Evolutionary conservation across 2,888 invertebrate genomes (phyloP).

Genomic region (Brachylomia viminalis): DNA sequence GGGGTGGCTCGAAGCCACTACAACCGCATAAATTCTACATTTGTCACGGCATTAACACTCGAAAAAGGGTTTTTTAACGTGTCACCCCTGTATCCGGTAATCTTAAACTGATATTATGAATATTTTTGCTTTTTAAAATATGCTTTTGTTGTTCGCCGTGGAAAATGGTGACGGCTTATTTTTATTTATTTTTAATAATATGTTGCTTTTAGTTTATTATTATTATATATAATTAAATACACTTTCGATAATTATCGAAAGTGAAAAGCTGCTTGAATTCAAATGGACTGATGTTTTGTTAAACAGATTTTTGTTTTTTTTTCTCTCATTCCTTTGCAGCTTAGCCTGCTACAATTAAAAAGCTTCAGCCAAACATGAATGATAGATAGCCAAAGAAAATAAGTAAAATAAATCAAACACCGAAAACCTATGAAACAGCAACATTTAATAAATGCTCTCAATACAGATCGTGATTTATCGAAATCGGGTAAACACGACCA

Average conservation of each 20-base stretch:
- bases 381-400: constrained; percentile 30
- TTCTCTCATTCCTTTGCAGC: not conserved
- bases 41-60: constrained; percentile 90
- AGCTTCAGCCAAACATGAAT: constrained; percentile 40
- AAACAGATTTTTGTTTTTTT: not conserved
- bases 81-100: constrained; percentile 89
- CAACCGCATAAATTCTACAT: constrained; percentile 89
- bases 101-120: constrained; percentile 78
- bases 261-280: constrained; percentile 1
- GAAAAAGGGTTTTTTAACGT: constrained; percentile 89
- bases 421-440: constrained; percentile 42
- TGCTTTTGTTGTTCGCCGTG: constrained; percentile 82
- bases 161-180: constrained; percentile 66
- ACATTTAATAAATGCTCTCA: constrained; percentile 66
- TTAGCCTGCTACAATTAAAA: constrained; percentile 24
- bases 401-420: constrained; percentile 47
- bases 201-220: constrained; percentile 2
- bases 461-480: constrained; percentile 81
- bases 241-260: constrained; percentile 27
- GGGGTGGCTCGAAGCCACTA: constrained; percentile 82
- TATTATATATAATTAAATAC: too few relatives aligned
- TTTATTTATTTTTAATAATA: too few relatives aligned
- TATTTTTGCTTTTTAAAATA: constrained; percentile 79
- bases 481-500: constrained; percentile 77
- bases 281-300: not conserved